These are phyloP conservation scores for Hormiphora californensis DNA, from an alignment of 37 sponge, comb jelly and placozoan species.

Conservation along the genomic window DNA sequence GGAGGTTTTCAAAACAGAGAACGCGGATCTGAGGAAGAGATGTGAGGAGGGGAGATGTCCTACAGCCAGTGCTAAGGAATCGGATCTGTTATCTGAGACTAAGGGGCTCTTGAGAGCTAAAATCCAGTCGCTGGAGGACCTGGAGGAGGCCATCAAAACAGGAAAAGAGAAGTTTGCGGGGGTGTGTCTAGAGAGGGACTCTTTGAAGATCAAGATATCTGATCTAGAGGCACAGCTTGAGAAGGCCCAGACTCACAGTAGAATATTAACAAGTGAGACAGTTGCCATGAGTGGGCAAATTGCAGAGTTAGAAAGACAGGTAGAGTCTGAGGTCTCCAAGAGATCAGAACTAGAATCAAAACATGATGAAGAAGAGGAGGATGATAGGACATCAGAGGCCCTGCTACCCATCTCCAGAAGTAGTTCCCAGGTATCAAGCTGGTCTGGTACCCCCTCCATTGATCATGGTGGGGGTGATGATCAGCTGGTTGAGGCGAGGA, in stretches of 20 bases:
- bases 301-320: neutral
- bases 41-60: conserved; percentile 6
- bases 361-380: neutral
- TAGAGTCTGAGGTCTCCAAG: neutral
- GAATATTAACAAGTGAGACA: neutral
- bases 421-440: neutral
- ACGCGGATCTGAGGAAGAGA: neutral
- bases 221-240: conserved; percentile 6
- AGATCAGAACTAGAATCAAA: neutral
- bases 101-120: neutral
- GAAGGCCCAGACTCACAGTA: neutral
- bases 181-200: neutral
- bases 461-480: neutral
- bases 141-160: neutral
- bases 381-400: neutral
- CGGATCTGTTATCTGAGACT: neutral
- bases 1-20: neutral
- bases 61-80: neutral
- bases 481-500: neutral
- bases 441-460: neutral
- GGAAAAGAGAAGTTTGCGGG: neutral
- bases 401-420: neutral
- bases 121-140: neutral
- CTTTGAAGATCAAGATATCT: neutral
- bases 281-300: neutral